A percentile compares a stretch with the other conserved stretches of the same genome.
phyloP scores from a whole-genome alignment of 2,113 vertebrate genomes.

The Scolopax mira region DNA sequence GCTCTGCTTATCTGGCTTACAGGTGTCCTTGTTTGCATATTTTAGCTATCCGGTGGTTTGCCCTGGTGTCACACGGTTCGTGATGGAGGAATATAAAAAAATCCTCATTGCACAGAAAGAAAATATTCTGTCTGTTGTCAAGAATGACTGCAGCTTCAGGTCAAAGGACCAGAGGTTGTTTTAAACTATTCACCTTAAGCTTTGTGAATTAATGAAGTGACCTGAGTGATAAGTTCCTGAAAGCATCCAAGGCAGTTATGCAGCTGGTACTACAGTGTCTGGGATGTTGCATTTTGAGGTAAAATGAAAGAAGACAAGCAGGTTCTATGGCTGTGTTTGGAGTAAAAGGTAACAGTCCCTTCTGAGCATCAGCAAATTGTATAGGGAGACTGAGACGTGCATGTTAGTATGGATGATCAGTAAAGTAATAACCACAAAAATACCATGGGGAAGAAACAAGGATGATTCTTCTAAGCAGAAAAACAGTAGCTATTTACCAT shows the following conservation, averaged over 20 bases:
- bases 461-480: background rate
- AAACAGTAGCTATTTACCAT: background rate
- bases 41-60: background rate
- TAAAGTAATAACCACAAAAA: background rate
- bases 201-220: background rate
- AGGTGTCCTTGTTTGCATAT: background rate
- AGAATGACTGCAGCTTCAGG: background rate
- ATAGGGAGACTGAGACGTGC: background rate
- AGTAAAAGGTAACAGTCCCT: background rate
- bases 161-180: background rate
- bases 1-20: background rate
- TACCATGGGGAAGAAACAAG: background rate
- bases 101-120: background rate
- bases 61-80: background rate
- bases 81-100: background rate
- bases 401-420: no score
- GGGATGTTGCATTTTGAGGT: background rate
- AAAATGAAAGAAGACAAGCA: background rate
- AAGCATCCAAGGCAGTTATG: background rate
- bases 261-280: background rate
- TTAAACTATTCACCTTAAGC: background rate
- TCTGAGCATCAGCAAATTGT: rapidly evolving
- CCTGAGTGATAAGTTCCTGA: background rate
- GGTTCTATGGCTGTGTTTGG: background rate
- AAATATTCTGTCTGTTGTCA: background rate